Evolutionary conservation across 2,113 vertebrate genomes (phyloP).

Genomic region (Silurus meridionalis): DNA sequence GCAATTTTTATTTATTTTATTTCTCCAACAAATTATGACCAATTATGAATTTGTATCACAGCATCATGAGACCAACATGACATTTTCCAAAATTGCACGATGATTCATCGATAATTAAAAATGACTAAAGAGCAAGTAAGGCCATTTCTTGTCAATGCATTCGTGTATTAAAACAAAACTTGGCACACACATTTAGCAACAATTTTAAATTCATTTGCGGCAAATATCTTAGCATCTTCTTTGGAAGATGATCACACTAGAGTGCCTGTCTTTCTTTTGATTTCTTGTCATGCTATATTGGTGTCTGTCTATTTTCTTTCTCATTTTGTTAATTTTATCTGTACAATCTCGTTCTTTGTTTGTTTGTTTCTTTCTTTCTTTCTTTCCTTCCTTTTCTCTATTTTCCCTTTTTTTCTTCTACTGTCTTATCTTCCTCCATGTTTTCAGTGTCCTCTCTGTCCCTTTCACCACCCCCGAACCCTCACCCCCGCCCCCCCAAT

Average conservation of each 20-base stretch:
- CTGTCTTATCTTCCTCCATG: too few species aligned
- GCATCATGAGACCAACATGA: neutral
- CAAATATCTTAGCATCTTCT: neutral
- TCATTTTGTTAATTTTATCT: neutral
- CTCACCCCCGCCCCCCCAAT: neutral
- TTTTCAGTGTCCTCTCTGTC: neutral
- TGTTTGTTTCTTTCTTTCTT: neutral
- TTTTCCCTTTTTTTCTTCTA: too few species aligned
- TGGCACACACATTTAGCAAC: neutral
- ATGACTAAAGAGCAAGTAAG: neutral
- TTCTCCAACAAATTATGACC: neutral
- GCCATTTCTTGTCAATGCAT: neutral
- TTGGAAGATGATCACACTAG: neutral
- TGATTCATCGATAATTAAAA: neutral
- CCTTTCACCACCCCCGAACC: conserved; percentile 6
- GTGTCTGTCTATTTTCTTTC: neutral
- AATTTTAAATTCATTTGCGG: neutral
- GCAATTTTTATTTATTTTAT: neutral
- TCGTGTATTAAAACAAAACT: neutral
- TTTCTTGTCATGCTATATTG: neutral
- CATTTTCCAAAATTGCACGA: neutral
- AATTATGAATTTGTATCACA: neutral
- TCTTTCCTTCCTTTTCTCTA: neutral
- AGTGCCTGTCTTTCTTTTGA: neutral
- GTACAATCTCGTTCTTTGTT: neutral